These are phyloP conservation scores for Plutomurus gul DNA, from an alignment of 1,140 invertebrate genomes.

Conservation along the genomic window DNA sequence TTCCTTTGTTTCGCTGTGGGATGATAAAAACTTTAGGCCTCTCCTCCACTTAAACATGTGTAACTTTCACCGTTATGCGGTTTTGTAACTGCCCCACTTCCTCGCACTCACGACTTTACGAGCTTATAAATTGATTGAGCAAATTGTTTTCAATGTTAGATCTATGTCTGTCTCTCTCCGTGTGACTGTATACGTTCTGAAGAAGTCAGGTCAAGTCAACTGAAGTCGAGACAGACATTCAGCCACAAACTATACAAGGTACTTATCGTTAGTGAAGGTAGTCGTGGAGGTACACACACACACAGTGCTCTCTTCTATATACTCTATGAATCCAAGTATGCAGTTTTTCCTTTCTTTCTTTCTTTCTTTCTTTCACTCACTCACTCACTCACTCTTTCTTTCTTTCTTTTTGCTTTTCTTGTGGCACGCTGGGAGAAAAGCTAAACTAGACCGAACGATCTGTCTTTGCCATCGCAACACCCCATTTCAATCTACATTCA, in stretches of 20 bases:
- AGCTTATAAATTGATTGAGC: conserved; percentile 40
- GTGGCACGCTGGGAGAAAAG: background rate
- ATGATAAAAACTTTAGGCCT: conserved; percentile 20
- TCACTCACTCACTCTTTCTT: no score
- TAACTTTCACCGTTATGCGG: conserved; percentile 37
- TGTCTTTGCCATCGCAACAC: conserved; percentile 9
- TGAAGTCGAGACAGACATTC: background rate
- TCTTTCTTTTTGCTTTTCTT: background rate
- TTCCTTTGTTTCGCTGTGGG: background rate
- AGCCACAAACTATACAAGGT: background rate
- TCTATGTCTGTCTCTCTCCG: conserved; percentile 9
- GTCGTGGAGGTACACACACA: background rate
- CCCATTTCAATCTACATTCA: conserved; percentile 3
- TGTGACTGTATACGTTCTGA: background rate
- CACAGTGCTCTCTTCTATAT: no score
- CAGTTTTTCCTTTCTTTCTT: no score
- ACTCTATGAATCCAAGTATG: no score
- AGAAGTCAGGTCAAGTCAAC: background rate
- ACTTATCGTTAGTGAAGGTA: background rate
- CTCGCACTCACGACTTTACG: conserved; percentile 33
- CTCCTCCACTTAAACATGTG: conserved; percentile 29
- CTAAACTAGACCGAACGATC: conserved; percentile 3
- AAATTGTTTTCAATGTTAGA: conserved; percentile 40
- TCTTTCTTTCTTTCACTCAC: no score
- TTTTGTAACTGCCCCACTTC: conserved; percentile 38